Conservation (phyloP, 2,888 invertebrate species). For the Synanthedon formicaeformis region DNA sequence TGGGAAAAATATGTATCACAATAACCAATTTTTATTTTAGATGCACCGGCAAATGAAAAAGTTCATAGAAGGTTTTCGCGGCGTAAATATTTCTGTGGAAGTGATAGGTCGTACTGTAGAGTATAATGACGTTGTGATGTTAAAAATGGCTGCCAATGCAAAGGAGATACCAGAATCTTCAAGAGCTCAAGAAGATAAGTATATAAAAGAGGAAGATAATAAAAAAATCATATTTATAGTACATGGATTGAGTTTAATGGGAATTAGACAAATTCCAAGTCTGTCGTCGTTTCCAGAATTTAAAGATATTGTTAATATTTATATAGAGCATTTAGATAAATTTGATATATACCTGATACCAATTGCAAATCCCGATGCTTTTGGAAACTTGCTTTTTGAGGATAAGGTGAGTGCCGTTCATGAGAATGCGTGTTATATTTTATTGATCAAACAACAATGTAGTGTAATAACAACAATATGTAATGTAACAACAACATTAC, state of each 20-base stretch:
- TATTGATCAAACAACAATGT: too few relatives aligned
- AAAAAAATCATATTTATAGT: constrained; percentile 55
- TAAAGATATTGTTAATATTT: constrained; percentile 25
- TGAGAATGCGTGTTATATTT: too few relatives aligned
- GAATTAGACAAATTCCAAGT: constrained; percentile 16
- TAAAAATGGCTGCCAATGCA: constrained; percentile 24
- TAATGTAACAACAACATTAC: too few relatives aligned
- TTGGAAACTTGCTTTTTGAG: neutral
- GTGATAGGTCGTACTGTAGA: constrained; percentile 35
- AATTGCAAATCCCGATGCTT: constrained; percentile 54
- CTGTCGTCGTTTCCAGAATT: constrained; percentile 14
- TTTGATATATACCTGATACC: constrained; percentile 56
- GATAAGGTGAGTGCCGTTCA: too few relatives aligned
- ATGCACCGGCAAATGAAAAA: constrained; percentile 20
- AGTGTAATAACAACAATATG: too few relatives aligned
- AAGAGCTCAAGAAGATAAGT: constrained; percentile 30
- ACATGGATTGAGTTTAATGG: constrained; percentile 42
- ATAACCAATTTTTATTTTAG: constrained; percentile 16
- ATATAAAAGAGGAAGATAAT: constrained; percentile 29
- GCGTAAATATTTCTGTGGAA: constrained; percentile 27
- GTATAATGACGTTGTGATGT: constrained; percentile 41
- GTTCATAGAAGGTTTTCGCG: constrained; percentile 15
- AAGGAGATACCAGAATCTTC: constrained; percentile 12
- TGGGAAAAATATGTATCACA: too few relatives aligned
- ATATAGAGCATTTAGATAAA: constrained; percentile 36